Conservation (phyloP, 2,113 vertebrate species). For the Misgurnus anguillicaudatus region DNA sequence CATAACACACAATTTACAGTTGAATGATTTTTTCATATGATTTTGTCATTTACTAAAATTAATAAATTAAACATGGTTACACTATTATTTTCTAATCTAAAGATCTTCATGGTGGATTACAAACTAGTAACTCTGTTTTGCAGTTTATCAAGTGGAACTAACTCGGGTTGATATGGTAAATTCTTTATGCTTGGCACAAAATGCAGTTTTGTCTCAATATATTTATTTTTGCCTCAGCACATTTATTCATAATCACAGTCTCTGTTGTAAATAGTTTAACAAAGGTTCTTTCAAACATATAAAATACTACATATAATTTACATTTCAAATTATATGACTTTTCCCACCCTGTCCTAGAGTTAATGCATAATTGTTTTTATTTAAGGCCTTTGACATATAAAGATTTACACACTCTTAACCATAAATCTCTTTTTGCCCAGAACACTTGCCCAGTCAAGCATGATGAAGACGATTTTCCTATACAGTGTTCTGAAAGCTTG, state of each 20-base stretch:
- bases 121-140: constrained; percentile 48
- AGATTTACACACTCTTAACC: constrained; percentile 78
- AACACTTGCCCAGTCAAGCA: constrained; percentile 81
- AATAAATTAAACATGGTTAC: constrained; percentile 16
- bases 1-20: neutral
- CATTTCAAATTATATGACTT: constrained; percentile 8
- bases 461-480: constrained; percentile 83
- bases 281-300: neutral
- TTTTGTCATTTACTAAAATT: neutral
- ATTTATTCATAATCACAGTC: too few relatives aligned
- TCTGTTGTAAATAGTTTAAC: too few relatives aligned
- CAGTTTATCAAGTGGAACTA: constrained; percentile 53
- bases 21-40: neutral
- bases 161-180: constrained; percentile 44
- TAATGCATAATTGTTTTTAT: constrained; percentile 52
- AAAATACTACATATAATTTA: neutral
- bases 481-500: constrained; percentile 86
- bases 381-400: constrained; percentile 41
- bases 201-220: neutral
- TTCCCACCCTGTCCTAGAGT: constrained; percentile 14
- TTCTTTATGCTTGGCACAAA: constrained; percentile 15
- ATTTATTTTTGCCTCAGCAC: neutral
- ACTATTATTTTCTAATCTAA: constrained; percentile 43
- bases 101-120: constrained; percentile 47
- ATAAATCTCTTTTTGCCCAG: constrained; percentile 80